Evolutionary conservation across 2,113 vertebrate genomes (phyloP).

Genomic region (Apistogramma diplotaenia): DNA sequence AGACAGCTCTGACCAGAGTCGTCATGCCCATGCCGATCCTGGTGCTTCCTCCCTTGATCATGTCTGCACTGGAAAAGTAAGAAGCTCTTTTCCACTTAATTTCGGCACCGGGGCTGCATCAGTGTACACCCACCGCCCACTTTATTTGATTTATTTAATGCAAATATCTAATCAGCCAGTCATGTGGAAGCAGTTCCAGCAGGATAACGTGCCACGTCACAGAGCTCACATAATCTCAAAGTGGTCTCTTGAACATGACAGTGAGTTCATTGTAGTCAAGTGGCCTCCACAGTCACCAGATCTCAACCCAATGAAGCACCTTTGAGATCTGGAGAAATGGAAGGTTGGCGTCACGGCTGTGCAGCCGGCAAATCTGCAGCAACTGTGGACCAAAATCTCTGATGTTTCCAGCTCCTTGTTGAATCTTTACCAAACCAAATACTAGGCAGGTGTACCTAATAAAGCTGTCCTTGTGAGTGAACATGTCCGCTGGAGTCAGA

Average conservation of each 20-base stretch:
- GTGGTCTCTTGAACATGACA: neutral
- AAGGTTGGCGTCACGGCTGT: neutral
- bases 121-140: rapidly evolving
- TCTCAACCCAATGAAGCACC: too few species aligned
- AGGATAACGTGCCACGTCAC: neutral
- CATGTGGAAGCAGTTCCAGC: neutral
- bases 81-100: slow-evolving; percentile 29
- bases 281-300: too few species aligned
- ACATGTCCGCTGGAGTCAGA: neutral
- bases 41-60: slow-evolving; percentile 89
- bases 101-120: neutral
- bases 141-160: neutral
- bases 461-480: neutral
- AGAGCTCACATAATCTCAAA: neutral
- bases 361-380: neutral
- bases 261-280: too few species aligned
- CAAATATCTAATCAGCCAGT: too few species aligned
- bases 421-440: neutral
- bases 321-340: neutral
- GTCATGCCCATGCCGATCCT: slow-evolving; percentile 94
- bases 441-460: neutral
- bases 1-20: slow-evolving; percentile 89
- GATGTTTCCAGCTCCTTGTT: neutral
- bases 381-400: neutral
- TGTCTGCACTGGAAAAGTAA: slow-evolving; percentile 93